These are phyloP conservation scores for Trogon surrucura DNA, from an alignment of 2,113 vertebrate genomes.

Conservation along the genomic window DNA sequence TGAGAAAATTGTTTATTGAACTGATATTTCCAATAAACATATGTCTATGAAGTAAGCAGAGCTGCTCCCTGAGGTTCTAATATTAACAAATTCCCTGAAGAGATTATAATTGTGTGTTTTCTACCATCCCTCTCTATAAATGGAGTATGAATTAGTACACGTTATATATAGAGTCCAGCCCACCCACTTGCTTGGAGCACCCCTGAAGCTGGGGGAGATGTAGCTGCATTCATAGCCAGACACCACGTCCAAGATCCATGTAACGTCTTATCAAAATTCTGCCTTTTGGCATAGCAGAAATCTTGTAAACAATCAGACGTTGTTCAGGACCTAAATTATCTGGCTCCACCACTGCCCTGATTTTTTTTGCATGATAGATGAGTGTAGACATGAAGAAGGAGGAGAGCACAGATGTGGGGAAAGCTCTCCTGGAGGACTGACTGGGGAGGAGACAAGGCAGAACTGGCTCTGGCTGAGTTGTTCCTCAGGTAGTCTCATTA, in stretches of 20 bases:
- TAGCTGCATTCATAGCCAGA: background rate
- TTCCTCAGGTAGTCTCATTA: background rate
- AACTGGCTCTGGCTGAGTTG: background rate
- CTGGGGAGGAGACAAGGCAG: background rate
- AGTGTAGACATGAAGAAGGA: background rate
- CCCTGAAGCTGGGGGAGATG: background rate
- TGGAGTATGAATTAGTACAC: background rate
- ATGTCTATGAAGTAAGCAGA: background rate
- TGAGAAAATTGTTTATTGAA: background rate
- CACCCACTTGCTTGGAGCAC: background rate
- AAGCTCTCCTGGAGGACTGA: background rate
- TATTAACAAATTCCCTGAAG: background rate
- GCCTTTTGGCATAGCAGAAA: background rate
- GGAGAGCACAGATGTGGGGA: background rate
- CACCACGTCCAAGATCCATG: background rate
- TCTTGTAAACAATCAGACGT: background rate
- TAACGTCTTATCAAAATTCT: background rate
- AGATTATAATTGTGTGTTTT: slow-evolving; percentile 9
- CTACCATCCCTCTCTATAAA: background rate
- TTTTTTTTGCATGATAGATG: background rate
- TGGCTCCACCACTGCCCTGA: background rate
- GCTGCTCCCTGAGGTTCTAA: background rate
- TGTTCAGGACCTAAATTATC: background rate
- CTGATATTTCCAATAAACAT: background rate
- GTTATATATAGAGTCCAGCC: background rate